Conservation (phyloP, 2,113 vertebrate genomes). For the Thalassoma bifasciatum region DNA sequence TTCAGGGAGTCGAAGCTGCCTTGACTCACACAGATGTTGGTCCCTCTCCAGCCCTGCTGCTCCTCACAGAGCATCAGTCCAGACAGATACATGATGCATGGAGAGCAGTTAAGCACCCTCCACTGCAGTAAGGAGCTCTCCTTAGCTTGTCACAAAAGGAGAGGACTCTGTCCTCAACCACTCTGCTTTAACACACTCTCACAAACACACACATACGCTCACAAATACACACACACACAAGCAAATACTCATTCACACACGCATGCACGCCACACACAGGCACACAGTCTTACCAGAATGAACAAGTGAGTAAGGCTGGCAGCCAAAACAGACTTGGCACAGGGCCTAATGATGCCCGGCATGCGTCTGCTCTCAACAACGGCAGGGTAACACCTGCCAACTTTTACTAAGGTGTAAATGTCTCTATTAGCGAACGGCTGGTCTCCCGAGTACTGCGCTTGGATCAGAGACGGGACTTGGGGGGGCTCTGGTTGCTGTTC, state of each 20-base stretch:
- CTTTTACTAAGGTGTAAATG: slow-evolving; percentile 97
- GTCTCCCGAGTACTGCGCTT: slow-evolving; percentile 87
- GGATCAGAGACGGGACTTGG: slow-evolving; percentile 89
- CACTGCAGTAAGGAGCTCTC: slow-evolving; percentile 36
- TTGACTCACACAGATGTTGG: not conserved
- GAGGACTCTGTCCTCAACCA: slow-evolving; percentile 48
- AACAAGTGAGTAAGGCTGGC: slow-evolving; percentile 75
- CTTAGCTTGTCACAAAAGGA: slow-evolving; percentile 53
- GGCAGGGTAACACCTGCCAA: slow-evolving; percentile 96
- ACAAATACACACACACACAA: slow-evolving; percentile 29
- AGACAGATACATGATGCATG: slow-evolving; percentile 46
- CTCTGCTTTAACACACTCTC: slow-evolving; percentile 31
- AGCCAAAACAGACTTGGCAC: slow-evolving; percentile 93
- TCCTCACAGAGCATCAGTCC: slow-evolving; percentile 2
- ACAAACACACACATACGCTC: slow-evolving; percentile 21
- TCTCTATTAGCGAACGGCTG: slow-evolving; percentile 95
- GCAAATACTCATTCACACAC: slow-evolving; percentile 44
- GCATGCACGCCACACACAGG: slow-evolving; percentile 29
- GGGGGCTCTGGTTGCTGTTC: slow-evolving; percentile 79
- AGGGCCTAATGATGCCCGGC: slow-evolving; percentile 95
- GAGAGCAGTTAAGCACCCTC: slow-evolving; percentile 36
- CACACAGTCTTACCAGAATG: slow-evolving; percentile 56
- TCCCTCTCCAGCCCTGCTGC: not conserved
- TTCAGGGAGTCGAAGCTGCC: not conserved
- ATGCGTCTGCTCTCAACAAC: slow-evolving; percentile 93